Base-by-base conservation (phyloP, 1,140 invertebrate species). In the Solenopsis fugax region DNA sequence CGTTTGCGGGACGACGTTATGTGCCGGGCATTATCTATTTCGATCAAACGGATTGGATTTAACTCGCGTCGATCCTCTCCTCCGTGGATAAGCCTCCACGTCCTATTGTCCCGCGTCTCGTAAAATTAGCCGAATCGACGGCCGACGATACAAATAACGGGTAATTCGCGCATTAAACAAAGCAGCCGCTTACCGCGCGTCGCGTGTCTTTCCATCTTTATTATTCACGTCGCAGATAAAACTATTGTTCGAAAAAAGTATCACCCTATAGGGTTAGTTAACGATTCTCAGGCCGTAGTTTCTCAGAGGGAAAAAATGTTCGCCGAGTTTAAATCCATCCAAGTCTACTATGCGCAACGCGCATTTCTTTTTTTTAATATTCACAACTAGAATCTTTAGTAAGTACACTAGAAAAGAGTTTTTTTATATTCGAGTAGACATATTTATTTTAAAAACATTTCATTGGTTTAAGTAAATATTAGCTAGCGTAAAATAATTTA, bases 1-100 rank as follows among this genome's bases (percentile, higher is more conserved):
- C 73, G 34, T 78, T 80, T 41, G 50, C 67, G 41, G 54, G 48
- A 13, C 13, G 50, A 21, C 71, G 72, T 76, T 85, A 78, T 77
- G 56, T 60, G 48, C n/a, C 13, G 58, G 48, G 48, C 45, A 78
- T 85, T 85, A 85, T 85, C 48, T 85, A 85, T 78, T 85, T 85
- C 73, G 73, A 85, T 85, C 82, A 56, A 78, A 64, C 60, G 60
- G 48, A 78, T 78, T 78, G 82, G 18, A 85, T 85, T 78, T 78
- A 65, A 85, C 73, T 64, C 9, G 34, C 73, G 37, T n/a, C 41
- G 69, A 58, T 37, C n/a, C 45, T 75, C 34, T 75, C 48, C 48
- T 12, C 48, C 10, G 58, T 48, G 62, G 78, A 85, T 65, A 65
- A 75, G 78, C 48, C 73, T 4, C 7, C 29, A 1, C 37, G 54